phyloP scores from a whole-genome alignment of 2,888 invertebrate genomes.

The Phyllotreta cruciferae region DNA sequence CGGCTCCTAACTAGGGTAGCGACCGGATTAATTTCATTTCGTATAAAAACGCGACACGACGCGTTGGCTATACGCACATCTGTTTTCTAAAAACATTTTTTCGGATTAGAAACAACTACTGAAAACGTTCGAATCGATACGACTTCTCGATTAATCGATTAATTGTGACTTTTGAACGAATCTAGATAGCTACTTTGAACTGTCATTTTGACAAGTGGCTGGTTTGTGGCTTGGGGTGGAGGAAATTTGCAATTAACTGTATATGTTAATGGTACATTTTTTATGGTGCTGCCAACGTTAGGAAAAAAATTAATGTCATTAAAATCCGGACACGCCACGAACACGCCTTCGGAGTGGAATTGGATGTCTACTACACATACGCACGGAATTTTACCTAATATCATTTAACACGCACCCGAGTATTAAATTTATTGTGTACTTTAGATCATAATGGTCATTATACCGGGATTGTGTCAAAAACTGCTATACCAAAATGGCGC shows the following conservation, averaged over 20 bases:
- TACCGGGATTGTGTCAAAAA: background rate
- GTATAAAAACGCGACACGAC: constrained; percentile 14
- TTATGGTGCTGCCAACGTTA: background rate
- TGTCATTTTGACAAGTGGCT: background rate
- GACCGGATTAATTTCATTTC: constrained; percentile 1
- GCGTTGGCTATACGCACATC: constrained; percentile 19
- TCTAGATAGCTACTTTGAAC: no score
- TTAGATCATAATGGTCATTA: no score
- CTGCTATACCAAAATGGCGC: background rate
- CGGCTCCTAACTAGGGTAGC: constrained; percentile 21
- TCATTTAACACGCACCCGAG: constrained; percentile 36
- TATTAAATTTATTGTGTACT: constrained; percentile 15
- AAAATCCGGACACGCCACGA: constrained; percentile 39
- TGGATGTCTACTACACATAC: constrained; percentile 44
- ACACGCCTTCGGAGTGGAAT: constrained; percentile 42
- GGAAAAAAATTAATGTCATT: constrained; percentile 30
- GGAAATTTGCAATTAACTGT: background rate
- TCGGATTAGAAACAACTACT: no score
- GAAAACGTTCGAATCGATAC: no score
- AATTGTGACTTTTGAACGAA: no score
- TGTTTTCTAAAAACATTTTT: constrained; percentile 12
- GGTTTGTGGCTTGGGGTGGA: background rate
- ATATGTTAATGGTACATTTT: constrained; percentile 5
- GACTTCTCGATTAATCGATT: no score
- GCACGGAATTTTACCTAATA: constrained; percentile 41